Percentiles rank a stretch among this genome's conserved stretches.
Evolutionary conservation across 1,140 invertebrate genomes (phyloP).

Genomic region (Babylonia areolata): DNA sequence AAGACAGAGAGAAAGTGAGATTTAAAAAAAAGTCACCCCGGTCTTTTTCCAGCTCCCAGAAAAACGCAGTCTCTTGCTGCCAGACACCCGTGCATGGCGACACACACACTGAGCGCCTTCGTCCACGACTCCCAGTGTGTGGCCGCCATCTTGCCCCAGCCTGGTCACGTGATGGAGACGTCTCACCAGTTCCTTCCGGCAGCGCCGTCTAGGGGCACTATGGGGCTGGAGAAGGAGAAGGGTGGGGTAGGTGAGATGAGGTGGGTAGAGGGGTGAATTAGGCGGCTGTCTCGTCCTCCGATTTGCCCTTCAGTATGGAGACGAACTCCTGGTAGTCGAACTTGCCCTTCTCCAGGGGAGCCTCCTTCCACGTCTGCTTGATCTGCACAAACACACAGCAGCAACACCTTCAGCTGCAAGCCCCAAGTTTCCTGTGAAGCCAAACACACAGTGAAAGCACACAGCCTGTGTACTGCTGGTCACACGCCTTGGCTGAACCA

Average conservation of each 20-base stretch:
- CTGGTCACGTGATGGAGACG: slow-evolving; percentile 4
- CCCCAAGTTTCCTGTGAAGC: too few species aligned
- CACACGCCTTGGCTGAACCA: too few species aligned
- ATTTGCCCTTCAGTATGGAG: slow-evolving; percentile 83
- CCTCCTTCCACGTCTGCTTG: slow-evolving; percentile 95
- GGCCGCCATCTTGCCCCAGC: background rate
- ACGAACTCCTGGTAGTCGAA: slow-evolving; percentile 94
- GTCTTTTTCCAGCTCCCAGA: slow-evolving; percentile 9
- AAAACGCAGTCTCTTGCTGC: background rate
- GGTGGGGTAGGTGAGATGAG: slow-evolving; percentile 12
- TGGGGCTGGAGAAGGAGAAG: slow-evolving; percentile 31
- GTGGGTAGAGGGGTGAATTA: slow-evolving; percentile 20
- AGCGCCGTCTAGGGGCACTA: background rate
- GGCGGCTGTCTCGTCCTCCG: slow-evolving; percentile 61
- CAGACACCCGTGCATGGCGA: background rate
- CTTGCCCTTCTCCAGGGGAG: slow-evolving; percentile 94
- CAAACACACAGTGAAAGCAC: too few species aligned
- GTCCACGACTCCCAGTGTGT: slow-evolving; percentile 25
- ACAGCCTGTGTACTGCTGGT: too few species aligned
- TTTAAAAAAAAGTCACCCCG: slow-evolving; percentile 17
- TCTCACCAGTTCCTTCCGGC: background rate
- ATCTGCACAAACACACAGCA: slow-evolving; percentile 76
- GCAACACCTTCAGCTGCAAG: background rate
- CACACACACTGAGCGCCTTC: slow-evolving; percentile 6
- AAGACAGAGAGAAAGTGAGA: background rate